Conservation (phyloP, 1,140 invertebrate genomes). For the Nebria ingens region DNA sequence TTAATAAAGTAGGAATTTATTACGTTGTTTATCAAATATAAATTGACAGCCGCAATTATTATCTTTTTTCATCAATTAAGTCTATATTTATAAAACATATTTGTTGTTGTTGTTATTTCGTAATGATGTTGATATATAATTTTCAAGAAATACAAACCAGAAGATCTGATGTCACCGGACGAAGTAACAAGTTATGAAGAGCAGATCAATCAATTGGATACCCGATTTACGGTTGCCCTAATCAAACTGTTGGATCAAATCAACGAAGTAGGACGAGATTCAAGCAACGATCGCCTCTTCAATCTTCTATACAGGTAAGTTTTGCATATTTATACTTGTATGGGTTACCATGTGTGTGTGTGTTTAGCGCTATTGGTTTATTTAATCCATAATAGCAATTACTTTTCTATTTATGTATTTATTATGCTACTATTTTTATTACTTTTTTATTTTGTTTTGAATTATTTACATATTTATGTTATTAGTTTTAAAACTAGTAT, state of each 20-base stretch:
- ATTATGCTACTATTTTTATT: too few relatives aligned
- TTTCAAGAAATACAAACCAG: neutral
- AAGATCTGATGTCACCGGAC: neutral
- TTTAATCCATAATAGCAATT: too few relatives aligned
- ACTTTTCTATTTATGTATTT: too few relatives aligned
- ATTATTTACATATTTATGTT: too few relatives aligned
- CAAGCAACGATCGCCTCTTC: slow-evolving; percentile 5
- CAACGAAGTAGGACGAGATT: neutral
- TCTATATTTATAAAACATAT: neutral
- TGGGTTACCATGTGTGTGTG: too few relatives aligned
- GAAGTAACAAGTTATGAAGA: slow-evolving; percentile 5
- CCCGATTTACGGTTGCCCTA: neutral
- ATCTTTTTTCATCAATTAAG: neutral
- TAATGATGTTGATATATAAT: neutral
- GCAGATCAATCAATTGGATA: slow-evolving; percentile 4
- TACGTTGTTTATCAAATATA: too few relatives aligned
- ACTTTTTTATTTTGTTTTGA: too few relatives aligned
- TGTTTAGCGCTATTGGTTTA: too few relatives aligned
- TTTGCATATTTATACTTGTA: neutral
- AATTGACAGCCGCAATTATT: too few relatives aligned
- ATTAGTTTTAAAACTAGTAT: too few relatives aligned
- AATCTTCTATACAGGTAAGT: slow-evolving; percentile 11
- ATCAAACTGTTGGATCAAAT: slow-evolving; percentile 1
- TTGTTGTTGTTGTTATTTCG: neutral
- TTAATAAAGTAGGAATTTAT: too few relatives aligned